Percentiles rank a stretch among this genome's conserved stretches.
phyloP scores from a whole-genome alignment of 2,888 invertebrate genomes.

The Dicyrtoma fusca region DNA sequence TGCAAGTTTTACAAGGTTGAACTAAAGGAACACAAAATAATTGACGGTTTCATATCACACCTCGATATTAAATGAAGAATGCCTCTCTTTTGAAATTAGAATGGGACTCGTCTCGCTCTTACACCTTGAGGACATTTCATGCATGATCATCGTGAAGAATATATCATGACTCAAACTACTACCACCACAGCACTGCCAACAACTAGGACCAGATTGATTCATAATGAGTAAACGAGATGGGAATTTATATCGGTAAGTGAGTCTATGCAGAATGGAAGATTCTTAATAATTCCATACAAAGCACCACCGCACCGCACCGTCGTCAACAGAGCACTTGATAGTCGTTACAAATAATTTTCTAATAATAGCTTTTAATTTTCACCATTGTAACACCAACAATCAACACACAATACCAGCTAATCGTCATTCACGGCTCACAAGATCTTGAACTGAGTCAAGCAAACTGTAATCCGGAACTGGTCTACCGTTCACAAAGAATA shows the following conservation, averaged over 20 bases:
- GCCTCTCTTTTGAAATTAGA: too few relatives aligned
- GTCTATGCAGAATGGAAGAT: neutral
- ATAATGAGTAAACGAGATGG: constrained; percentile 27
- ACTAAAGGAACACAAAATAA: too few relatives aligned
- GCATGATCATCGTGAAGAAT: constrained; percentile 15
- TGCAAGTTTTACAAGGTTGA: too few relatives aligned
- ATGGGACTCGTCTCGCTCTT: too few relatives aligned
- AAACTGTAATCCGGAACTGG: constrained; percentile 26
- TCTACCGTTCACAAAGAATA: constrained; percentile 1
- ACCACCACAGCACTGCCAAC: too few relatives aligned
- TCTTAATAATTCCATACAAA: constrained; percentile 15
- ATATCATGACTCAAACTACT: constrained; percentile 14
- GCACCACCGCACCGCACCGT: neutral
- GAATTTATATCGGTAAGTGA: neutral
- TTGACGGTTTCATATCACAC: too few relatives aligned
- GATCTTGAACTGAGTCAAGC: neutral
- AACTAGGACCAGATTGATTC: constrained; percentile 25
- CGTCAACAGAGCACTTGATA: neutral
- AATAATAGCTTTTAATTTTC: constrained; percentile 29
- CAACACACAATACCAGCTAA: constrained; percentile 11
- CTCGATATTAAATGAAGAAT: constrained; percentile 3
- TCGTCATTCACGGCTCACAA: too few relatives aligned
- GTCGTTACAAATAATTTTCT: too few relatives aligned
- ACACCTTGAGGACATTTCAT: constrained; percentile 28
- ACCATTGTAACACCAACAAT: constrained; percentile 26